Evolutionary conservation across 1,140 invertebrate species (phyloP), one percentile per base, ranked within the genome.

Genomic region (Drosophila dunni): DNA sequence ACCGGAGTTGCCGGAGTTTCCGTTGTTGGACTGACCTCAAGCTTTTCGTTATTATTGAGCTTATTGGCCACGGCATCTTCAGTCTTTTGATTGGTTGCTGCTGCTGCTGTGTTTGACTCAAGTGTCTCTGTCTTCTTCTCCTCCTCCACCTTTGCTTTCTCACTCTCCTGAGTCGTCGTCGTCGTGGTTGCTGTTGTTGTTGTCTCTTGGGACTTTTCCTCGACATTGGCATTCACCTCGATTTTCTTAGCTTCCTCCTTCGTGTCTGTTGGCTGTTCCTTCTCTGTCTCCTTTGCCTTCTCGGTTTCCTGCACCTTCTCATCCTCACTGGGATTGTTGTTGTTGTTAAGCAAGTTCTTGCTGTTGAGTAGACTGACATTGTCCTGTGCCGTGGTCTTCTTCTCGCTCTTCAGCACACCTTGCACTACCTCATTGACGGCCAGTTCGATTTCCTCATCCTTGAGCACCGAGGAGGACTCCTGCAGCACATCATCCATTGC

Each of bases 361-460:
- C 58, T 91, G 54, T 92, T 92, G n/a, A 92, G 73, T 50, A 90
- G 61, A 17, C 60, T 84, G 1, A 92, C 84, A 54, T 90, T 90
- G 1, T 86, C 86, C 67, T 78, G 46, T 0, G 54, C 40, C 0
- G 63, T n/a, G 0, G 67, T 45, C 69, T 92, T 92, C 70, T 91
- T 92, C 56, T 92, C 91, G 20, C 79, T 91, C 15, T 92, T 92
- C 9, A 92, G 77, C 0, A 92, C 91, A 13, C 91, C 91, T 69
- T 90, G 90, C 0, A 93, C 91, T 4, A 94, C 94, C 73, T 94
- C 94, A 42, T 91, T 92, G 44, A 93, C 92, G 11, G 92, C 92
- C 79, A 93, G 84, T 48, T 94, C 93, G 63, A 93, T 92, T 76
- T 94, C 93, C 69, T 94, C 93, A 61, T 93, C 93, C 64, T 94